These are phyloP conservation scores for Eulithis testata DNA, from an alignment of 2,888 invertebrate genomes.

Conservation along the genomic window DNA sequence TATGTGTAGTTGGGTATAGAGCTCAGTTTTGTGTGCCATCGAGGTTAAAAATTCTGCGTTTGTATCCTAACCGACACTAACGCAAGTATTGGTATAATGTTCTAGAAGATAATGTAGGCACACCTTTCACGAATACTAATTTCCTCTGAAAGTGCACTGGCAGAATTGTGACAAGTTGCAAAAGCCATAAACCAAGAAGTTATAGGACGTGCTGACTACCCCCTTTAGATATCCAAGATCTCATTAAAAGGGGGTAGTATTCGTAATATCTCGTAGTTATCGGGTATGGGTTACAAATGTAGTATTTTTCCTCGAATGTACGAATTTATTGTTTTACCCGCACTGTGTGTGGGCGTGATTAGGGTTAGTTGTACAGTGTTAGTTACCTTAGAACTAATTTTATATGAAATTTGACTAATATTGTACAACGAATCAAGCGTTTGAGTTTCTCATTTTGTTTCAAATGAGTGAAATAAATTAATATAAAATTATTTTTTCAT, in stretches of 20 bases:
- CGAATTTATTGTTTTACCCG: conserved; percentile 53
- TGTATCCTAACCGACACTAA: conserved; percentile 4
- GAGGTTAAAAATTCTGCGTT: conserved; percentile 26
- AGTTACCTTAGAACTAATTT: conserved; percentile 60
- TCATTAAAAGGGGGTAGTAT: not conserved
- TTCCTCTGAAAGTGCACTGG: too few relatives aligned
- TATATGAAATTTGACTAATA: conserved; percentile 58
- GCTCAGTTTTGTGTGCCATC: conserved; percentile 36
- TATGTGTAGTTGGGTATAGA: conserved; percentile 40
- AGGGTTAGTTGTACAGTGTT: conserved; percentile 62
- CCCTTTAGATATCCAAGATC: not conserved
- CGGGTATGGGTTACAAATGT: conserved; percentile 8
- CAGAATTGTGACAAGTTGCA: too few relatives aligned
- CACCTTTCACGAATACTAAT: too few relatives aligned
- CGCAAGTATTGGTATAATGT: not conserved
- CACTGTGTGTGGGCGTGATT: conserved; percentile 60
- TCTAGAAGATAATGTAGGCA: not conserved
- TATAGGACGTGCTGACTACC: not conserved
- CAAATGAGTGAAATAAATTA: conserved; percentile 81
- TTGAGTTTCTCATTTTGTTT: conserved; percentile 77
- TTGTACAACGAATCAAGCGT: conserved; percentile 65
- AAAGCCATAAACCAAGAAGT: too few relatives aligned
- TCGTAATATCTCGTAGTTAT: not conserved
- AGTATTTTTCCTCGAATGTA: conserved; percentile 48
- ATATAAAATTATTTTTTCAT: conserved; percentile 62